phyloP scores from a whole-genome alignment of 2,113 vertebrate genomes.

The Pangasianodon hypophthalmus region DNA sequence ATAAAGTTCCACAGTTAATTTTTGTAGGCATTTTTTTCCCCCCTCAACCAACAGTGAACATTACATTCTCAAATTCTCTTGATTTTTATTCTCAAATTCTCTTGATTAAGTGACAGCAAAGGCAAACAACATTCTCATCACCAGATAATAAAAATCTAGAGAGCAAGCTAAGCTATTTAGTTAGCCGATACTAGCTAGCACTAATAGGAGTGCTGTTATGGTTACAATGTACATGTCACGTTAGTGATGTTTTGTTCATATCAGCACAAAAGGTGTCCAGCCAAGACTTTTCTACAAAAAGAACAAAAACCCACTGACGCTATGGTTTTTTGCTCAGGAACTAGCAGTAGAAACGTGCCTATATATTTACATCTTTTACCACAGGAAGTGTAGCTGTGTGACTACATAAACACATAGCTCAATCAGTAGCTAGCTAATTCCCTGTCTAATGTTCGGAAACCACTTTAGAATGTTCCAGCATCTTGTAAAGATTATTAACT shows the following conservation, averaged over 20 bases:
- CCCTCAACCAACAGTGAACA: background rate
- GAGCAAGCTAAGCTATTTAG: background rate
- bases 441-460: background rate
- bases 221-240: background rate
- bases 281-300: background rate
- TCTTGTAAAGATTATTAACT: background rate
- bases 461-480: background rate
- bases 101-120: background rate
- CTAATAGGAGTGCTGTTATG: background rate
- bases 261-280: background rate
- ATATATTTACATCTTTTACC: background rate
- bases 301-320: background rate
- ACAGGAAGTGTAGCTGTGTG: background rate
- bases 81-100: too few species aligned
- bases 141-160: background rate
- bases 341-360: background rate
- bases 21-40: background rate
- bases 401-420: background rate
- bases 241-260: background rate
- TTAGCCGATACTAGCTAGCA: background rate
- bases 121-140: background rate
- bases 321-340: background rate
- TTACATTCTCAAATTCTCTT: too few species aligned
- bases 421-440: background rate
- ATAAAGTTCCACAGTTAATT: too few species aligned